phyloP scores from a whole-genome alignment of 2,888 invertebrate species.

The Digitonthophagus gazella region DNA sequence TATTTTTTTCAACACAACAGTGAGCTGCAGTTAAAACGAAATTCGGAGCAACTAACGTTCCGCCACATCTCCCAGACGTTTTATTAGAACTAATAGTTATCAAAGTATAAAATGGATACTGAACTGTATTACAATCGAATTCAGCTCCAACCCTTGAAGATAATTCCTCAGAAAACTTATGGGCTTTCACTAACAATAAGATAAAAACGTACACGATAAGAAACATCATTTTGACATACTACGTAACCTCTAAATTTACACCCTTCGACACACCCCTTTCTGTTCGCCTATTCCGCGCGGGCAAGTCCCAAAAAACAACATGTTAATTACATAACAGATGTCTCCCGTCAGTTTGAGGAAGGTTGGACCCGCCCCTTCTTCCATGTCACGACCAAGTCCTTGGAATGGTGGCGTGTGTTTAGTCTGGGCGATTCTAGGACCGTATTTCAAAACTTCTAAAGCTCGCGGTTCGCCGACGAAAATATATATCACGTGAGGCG shows the following conservation, averaged over 20 bases:
- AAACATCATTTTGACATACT: background rate
- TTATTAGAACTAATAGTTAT: background rate
- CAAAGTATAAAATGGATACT: slow-evolving; percentile 2
- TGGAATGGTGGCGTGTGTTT: background rate
- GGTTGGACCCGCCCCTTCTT: background rate
- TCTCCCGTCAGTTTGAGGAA: background rate
- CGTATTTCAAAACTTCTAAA: background rate
- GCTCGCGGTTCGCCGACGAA: background rate
- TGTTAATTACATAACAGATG: background rate
- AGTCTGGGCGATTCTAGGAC: background rate
- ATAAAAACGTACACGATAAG: background rate
- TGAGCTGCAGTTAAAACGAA: slow-evolving; percentile 15
- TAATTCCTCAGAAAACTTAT: background rate
- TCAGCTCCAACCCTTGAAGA: background rate
- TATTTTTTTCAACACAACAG: background rate
- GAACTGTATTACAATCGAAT: background rate
- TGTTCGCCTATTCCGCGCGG: background rate
- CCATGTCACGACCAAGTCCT: background rate
- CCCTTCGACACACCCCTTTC: background rate
- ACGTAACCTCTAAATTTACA: background rate
- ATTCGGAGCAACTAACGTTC: background rate
- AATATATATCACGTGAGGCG: background rate
- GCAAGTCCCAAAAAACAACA: background rate
- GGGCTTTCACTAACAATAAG: background rate
- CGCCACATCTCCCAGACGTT: background rate